These are phyloP conservation scores for Cyphomyrus discorhynchus DNA, from an alignment of 2,113 vertebrate species.

Conservation along the genomic window DNA sequence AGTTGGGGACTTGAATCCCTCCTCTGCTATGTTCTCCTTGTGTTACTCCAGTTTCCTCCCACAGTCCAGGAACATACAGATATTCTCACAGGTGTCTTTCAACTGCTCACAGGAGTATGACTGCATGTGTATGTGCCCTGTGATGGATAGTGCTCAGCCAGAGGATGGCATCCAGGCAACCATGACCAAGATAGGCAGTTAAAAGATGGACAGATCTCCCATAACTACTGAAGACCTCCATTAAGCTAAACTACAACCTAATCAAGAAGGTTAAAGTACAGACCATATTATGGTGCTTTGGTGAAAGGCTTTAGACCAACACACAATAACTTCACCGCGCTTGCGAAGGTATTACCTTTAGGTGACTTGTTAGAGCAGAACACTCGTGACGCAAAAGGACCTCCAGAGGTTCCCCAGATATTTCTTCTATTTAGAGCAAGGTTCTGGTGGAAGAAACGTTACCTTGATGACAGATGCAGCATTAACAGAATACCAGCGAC, in stretches of 20 bases:
- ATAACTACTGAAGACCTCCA: neutral
- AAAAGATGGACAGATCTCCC: neutral
- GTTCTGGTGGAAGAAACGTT: slow-evolving; percentile 31
- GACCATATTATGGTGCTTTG: neutral
- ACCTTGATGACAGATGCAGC: neutral
- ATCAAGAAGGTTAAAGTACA: neutral
- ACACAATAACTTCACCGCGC: neutral
- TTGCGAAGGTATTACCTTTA: slow-evolving; percentile 47
- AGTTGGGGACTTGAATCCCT: neutral
- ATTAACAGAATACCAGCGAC: neutral
- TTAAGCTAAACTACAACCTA: neutral
- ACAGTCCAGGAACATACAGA: neutral
- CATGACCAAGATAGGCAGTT: neutral
- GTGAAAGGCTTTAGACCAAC: neutral
- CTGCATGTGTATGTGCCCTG: neutral
- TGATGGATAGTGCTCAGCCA: neutral
- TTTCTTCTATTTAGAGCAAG: slow-evolving; percentile 31
- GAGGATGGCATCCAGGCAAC: neutral
- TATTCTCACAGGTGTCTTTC: neutral
- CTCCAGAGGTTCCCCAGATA: slow-evolving; percentile 30
- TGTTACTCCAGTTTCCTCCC: neutral
- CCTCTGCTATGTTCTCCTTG: neutral
- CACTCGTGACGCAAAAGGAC: slow-evolving; percentile 28
- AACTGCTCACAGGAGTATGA: neutral
- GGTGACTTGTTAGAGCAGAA: slow-evolving; percentile 57